Evolutionary conservation across 2,113 vertebrate species (phyloP).

Genomic region (Lasiurus cinereus): DNA sequence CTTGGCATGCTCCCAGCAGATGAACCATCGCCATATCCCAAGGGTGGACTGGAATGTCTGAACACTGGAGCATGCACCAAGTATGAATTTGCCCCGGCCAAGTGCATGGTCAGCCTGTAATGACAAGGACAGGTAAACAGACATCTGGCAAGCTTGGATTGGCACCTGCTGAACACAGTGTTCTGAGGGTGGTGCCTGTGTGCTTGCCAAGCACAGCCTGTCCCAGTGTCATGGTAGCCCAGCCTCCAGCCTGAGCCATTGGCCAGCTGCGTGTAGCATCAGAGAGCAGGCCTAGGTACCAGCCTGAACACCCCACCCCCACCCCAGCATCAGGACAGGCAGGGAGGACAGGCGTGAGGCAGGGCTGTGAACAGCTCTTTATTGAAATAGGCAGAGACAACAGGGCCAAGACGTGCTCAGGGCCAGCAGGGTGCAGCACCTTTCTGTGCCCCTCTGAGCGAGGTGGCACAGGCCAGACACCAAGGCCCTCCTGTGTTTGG

Average conservation of each 20-base stretch:
- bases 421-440: background rate
- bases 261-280: background rate
- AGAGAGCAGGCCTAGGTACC: background rate
- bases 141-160: background rate
- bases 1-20: background rate
- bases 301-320: too few relatives aligned
- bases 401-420: background rate
- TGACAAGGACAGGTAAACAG: background rate
- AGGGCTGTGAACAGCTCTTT: constrained; percentile 75
- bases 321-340: background rate
- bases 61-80: background rate
- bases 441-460: background rate
- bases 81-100: background rate
- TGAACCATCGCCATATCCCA: background rate
- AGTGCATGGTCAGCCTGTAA: background rate
- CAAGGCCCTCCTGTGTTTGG: background rate
- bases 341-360: background rate
- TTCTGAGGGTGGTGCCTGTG: background rate
- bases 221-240: background rate
- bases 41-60: background rate
- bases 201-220: background rate
- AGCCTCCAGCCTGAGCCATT: background rate
- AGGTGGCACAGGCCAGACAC: background rate
- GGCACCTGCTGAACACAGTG: background rate
- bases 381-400: constrained; percentile 74